These are phyloP conservation scores for Synanthedon tipuliformis DNA, from an alignment of 2,888 invertebrate species.

Conservation along the genomic window DNA sequence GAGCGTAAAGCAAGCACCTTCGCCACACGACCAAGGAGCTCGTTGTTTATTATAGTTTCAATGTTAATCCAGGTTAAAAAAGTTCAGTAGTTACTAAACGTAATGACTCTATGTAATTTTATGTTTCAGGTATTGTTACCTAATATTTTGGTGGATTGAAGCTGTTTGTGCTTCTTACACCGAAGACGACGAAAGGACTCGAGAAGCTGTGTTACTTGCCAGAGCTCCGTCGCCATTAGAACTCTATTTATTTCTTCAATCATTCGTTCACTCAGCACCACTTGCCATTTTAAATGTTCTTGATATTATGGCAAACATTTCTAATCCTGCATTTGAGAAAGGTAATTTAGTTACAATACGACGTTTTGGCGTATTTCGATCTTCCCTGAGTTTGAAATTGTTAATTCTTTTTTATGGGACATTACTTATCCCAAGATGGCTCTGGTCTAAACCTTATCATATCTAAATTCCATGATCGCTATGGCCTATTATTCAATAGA, in stretches of 20 bases:
- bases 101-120: conserved; percentile 7
- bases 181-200: conserved; percentile 68
- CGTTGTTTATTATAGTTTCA: no score
- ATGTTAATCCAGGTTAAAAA: not conserved
- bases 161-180: conserved; percentile 68
- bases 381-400: no score
- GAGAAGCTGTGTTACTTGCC: conserved; percentile 71
- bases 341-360: conserved; percentile 45
- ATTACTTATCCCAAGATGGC: not conserved
- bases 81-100: not conserved
- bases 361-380: no score
- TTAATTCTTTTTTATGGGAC: no score
- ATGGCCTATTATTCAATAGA: no score
- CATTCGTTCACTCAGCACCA: conserved; percentile 82
- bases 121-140: conserved; percentile 72
- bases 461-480: not conserved
- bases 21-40: no score
- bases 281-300: conserved; percentile 71
- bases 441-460: no score
- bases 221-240: conserved; percentile 78
- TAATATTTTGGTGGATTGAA: conserved; percentile 82
- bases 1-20: no score
- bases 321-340: conserved; percentile 71
- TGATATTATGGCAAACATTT: conserved; percentile 72
- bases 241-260: conserved; percentile 81